Evolutionary conservation across 2,113 vertebrate genomes (phyloP), one percentile per base, ranked within the genome.

Genomic region (Aleadryas rufinucha): DNA sequence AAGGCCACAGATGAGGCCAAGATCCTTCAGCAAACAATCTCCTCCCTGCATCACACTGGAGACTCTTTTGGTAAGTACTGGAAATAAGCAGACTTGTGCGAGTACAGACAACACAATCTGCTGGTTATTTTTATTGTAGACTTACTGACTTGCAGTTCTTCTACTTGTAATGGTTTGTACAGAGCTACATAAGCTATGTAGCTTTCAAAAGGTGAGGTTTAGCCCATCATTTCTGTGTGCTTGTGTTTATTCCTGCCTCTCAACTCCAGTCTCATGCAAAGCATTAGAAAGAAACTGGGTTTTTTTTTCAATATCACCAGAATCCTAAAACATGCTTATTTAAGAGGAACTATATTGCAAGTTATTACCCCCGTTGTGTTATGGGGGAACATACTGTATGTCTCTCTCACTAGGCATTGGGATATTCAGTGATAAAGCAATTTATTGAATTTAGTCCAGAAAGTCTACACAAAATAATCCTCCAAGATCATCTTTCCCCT

Each of bases 31-130:
- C 59, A 41, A 80, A 24, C 7, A 31, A 2, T 19, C 7, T 76
- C 28, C 47, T 45, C 23, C 10, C 27, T 59, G 16, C 1, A 0
- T 35, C 1, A 0, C 45, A 10, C 10, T 16, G 47, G 16, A 52
- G 23, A 22, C 18, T 68, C 21, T 33, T 86, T 49, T 57, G 37
- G 9, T 54, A 57, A 10, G 12, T 15, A 17, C 4, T 81, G 35
- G 54, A 78, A 92, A 50, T 57, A 31, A 44, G 3, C 16, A 64
- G 27, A 21, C 6, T 64, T 61, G 16, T 74, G 52, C 60, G 31
- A 47, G 10, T 39, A 42, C 3, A 90, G 42, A 30, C 22, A 53
- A n/a, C 9, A 35, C 3, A 37, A 15, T 63, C 42, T 50, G 6
- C 3, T 65, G 14, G 11, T 6, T 68, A 11, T 66, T 60, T 54